phyloP scores from a whole-genome alignment of 2,113 vertebrate genomes.

The Protobothrops flavoviridis region DNA sequence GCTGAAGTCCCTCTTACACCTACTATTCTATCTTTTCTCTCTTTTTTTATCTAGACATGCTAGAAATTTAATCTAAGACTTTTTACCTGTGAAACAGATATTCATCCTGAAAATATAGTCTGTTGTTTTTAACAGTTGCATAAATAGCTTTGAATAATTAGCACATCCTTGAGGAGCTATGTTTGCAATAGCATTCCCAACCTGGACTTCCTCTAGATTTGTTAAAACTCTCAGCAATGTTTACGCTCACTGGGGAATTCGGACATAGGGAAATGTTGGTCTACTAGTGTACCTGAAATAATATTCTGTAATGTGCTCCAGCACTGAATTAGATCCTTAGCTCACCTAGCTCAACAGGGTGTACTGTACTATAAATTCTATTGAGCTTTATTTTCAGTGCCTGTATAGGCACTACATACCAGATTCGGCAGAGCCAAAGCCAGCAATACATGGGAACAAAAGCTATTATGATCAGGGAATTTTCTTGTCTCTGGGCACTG shows the following conservation, averaged over 20 bases:
- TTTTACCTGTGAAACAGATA: not conserved
- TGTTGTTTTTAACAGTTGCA: not conserved
- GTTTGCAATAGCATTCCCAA: not conserved
- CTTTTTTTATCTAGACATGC: not conserved
- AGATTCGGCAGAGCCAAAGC: not conserved
- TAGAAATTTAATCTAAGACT: not conserved
- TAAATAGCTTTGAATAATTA: not conserved
- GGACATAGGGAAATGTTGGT: not conserved
- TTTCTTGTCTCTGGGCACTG: not conserved
- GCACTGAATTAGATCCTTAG: not conserved
- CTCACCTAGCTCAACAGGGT: not conserved
- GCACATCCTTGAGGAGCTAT: not conserved
- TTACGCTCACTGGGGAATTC: not conserved
- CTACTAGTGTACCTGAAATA: not conserved
- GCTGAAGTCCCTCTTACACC: not conserved
- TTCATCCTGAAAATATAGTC: not conserved
- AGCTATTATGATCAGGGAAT: not conserved
- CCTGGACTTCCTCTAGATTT: not conserved
- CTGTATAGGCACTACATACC: not conserved
- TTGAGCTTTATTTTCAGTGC: not conserved
- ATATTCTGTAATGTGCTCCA: not conserved
- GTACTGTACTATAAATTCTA: not conserved
- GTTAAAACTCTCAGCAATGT: not conserved
- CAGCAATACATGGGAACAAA: not conserved
- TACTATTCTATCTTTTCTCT: not conserved